phyloP scores from a whole-genome alignment of 2,888 invertebrate species.

The Pelosia muscerda region DNA sequence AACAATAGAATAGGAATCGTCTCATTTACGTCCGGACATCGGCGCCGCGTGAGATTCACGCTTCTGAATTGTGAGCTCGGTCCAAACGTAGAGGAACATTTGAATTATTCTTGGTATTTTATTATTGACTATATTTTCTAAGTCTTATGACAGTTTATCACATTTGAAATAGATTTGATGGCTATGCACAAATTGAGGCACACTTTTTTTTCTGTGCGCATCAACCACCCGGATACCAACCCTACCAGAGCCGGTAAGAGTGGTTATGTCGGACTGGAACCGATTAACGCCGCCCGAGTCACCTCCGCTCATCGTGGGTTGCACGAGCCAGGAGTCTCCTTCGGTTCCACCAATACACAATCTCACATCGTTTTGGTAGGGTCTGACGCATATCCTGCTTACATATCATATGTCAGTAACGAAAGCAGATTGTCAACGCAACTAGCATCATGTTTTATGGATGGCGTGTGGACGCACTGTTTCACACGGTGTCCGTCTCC shows the following conservation, averaged over 20 bases:
- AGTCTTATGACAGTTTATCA: not conserved
- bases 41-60: conserved; percentile 14
- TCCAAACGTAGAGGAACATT: not conserved
- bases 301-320: too few species aligned
- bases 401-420: not conserved
- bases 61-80: conserved; percentile 11
- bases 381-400: not conserved
- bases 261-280: too few species aligned
- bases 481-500: conserved; percentile 31
- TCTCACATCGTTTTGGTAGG: not conserved
- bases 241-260: too few species aligned
- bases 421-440: not conserved
- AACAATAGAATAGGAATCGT: conserved; percentile 24
- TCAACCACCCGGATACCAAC: too few species aligned
- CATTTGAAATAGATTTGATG: conserved; percentile 4
- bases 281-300: too few species aligned
- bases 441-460: conserved; percentile 37
- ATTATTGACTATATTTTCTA: conserved; percentile 1
- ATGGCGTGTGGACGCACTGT: conserved; percentile 22
- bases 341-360: too few species aligned
- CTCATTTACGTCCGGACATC: conserved; percentile 5
- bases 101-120: not conserved
- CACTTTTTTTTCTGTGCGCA: too few species aligned
- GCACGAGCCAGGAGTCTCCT: too few species aligned
- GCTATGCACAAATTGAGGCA: not conserved